These are phyloP conservation scores for Phalacrocorax aristotelis DNA, from an alignment of 2,113 vertebrate genomes.

Conservation along the genomic window DNA sequence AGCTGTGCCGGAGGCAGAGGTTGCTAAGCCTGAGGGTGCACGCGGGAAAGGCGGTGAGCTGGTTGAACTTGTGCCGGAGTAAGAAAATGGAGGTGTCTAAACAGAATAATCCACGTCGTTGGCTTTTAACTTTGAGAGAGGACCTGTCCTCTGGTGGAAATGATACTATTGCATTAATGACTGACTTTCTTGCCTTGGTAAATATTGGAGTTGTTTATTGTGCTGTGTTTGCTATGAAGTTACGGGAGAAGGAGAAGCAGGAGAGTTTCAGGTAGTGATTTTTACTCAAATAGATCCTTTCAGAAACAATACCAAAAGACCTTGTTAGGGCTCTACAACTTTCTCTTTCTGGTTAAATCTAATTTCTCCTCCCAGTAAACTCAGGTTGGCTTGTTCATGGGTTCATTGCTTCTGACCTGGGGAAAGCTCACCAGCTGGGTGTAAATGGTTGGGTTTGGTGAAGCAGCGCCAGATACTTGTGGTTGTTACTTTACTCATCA, in stretches of 20 bases:
- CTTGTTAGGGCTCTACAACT: not conserved
- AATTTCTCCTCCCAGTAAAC: not conserved
- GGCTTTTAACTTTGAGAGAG: not conserved
- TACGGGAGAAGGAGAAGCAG: not conserved
- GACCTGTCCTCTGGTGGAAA: not conserved
- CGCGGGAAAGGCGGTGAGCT: not conserved
- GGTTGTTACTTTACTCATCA: not conserved
- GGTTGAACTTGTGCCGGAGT: not conserved
- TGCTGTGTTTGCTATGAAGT: not conserved
- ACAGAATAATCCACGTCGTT: not conserved
- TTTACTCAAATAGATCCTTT: not conserved
- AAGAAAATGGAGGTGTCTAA: no score
- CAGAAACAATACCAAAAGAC: not conserved
- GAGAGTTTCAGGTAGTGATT: not conserved
- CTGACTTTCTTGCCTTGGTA: not conserved
- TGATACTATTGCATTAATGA: accelerated
- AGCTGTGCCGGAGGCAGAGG: not conserved
- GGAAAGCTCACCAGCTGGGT: not conserved
- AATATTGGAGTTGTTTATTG: not conserved
- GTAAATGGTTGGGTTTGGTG: not conserved
- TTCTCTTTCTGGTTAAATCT: not conserved
- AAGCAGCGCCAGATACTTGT: not conserved
- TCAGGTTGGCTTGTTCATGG: not conserved
- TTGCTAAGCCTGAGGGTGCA: no score
- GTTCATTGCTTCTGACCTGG: not conserved